phyloP scores from a whole-genome alignment of 1,140 invertebrate species.

The Chlorops oryzae region DNA sequence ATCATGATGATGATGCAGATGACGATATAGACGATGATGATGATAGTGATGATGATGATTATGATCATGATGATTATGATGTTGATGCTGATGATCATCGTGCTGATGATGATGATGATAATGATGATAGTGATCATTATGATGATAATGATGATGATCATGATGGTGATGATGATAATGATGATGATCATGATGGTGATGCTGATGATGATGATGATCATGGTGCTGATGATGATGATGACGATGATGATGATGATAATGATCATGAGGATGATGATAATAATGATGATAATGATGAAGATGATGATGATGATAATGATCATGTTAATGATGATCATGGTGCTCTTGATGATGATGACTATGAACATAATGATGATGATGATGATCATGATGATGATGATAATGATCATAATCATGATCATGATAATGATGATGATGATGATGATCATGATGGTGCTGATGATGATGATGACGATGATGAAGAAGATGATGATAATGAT shows the following conservation, averaged over 20 bases:
- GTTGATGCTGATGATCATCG: neutral
- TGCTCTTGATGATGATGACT: too few species aligned
- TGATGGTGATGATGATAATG: neutral
- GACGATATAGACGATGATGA: too few species aligned
- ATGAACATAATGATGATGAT: too few species aligned
- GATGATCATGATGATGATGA: too few species aligned
- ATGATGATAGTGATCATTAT: too few species aligned
- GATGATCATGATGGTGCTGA: neutral
- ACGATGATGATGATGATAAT: too few species aligned
- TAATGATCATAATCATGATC: too few species aligned
- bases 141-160: neutral
- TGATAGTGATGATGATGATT: neutral
- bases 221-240: neutral
- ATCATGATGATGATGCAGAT: too few species aligned
- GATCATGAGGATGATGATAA: neutral
- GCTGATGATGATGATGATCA: neutral
- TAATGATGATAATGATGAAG: neutral
- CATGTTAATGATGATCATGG: too few species aligned
- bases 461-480: neutral
- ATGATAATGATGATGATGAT: neutral
- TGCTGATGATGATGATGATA: neutral
- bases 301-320: too few species aligned
- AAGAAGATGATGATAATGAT: neutral
- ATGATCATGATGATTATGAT: neutral
- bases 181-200: neutral